These are phyloP conservation scores for Microplitis demolitor DNA, from an alignment of 1,140 invertebrate genomes.

Conservation along the genomic window DNA sequence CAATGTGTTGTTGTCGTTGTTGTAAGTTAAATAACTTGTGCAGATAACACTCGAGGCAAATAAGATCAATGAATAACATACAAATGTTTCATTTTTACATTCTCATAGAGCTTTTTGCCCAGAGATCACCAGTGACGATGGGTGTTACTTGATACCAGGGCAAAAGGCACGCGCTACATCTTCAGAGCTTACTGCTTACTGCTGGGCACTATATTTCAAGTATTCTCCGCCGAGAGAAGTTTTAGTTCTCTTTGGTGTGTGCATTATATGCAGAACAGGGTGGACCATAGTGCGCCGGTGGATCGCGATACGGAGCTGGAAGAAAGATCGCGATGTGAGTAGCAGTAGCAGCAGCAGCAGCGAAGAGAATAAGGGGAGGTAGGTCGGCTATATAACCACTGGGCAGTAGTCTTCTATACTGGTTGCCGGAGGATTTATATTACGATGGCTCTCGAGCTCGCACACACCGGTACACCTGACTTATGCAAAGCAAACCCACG, in stretches of 20 bases:
- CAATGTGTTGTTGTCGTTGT: not conserved
- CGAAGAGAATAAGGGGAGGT: constrained; percentile 31
- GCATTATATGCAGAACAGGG: constrained; percentile 62
- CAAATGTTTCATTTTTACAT: not conserved
- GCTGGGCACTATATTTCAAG: not conserved
- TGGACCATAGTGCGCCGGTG: constrained; percentile 49
- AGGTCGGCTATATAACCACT: constrained; percentile 38
- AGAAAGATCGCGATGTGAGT: constrained; percentile 18
- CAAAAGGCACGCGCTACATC: constrained; percentile 17
- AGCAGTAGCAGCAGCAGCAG: constrained; percentile 22
- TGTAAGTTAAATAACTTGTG: not conserved
- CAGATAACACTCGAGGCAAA: not conserved
- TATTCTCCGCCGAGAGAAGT: not conserved
- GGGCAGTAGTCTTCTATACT: constrained; percentile 46
- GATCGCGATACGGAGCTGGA: constrained; percentile 33
- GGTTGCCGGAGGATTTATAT: constrained; percentile 54
- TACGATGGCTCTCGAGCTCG: constrained; percentile 46
- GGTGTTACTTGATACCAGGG: not conserved
- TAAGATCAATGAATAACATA: not conserved
- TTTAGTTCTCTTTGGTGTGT: constrained; percentile 17
- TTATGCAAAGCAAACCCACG: constrained; percentile 55
- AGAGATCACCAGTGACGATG: not conserved
- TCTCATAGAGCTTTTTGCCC: not conserved
- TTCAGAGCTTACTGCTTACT: not conserved
- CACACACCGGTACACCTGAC: constrained; percentile 54